Evolutionary conservation across 2,888 invertebrate species (phyloP), one percentile per base, ranked within the genome.

Genomic region (Orthosia gothica): DNA sequence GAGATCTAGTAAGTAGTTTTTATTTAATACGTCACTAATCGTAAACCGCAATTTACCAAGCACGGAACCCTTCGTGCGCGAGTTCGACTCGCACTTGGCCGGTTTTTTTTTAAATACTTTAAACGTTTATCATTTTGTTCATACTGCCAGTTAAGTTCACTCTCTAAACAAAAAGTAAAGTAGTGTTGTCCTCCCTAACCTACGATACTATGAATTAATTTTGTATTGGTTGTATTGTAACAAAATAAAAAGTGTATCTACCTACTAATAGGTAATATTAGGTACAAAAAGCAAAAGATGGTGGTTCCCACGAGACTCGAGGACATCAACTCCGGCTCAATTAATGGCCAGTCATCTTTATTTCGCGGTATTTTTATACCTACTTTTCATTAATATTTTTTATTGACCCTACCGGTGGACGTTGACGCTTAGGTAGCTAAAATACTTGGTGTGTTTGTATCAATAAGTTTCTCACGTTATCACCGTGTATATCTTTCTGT

Each of bases 301-400:
- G 26, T 0, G 18, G 32, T 79, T 83, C 86, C 78, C 84, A 84
- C 86, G 75, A 26, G 16, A 4, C 15, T 65, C 84, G 78, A 86
- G 86, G 86, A 83, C 84, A 55, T 65, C 75, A 26, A 71, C 74
- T 83, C 18, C 7, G n/a, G 40, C 45, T 61, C 65, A 55, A 74
- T 74, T 66, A 77, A 75, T 77, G 55, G 15, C 52, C 45, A 50
- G 67, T 71, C 82, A 74, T 82, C 76, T 77, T 66, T 77, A 75
- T 68, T 81, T 67, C 50, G 59, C 32, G 32, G 69, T 80, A 80
- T 74, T 72, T 80, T 66, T 58, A 76, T 58, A 76, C 49, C 57
- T 55, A 70, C 52, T 49, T 76, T 71, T 72, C 32, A 67, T 75
- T 70, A 52, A 61, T 68, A 26, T 55, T 67, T 50, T 70, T 74